Evolutionary conservation across 2,113 vertebrate species (phyloP).

Genomic region (Neopipo cinnamomea): DNA sequence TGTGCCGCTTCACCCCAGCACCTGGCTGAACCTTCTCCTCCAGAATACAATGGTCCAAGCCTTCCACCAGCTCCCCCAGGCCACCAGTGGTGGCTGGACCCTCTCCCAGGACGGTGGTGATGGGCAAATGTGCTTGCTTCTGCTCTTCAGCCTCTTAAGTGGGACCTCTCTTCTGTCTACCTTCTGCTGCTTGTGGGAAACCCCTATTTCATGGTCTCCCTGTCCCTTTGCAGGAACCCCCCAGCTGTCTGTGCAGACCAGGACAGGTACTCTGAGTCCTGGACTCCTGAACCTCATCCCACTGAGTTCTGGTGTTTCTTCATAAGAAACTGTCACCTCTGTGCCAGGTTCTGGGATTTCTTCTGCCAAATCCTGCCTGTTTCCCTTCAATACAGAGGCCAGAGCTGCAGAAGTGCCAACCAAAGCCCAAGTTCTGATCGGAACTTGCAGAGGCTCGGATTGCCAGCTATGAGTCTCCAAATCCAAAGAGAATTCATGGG

Average conservation of each 20-base stretch:
- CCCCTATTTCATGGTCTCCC: neutral
- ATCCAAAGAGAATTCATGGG: neutral
- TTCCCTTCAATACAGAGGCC: neutral
- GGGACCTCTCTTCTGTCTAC: neutral
- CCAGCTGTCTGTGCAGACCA: neutral
- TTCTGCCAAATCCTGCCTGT: neutral
- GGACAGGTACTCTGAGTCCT: neutral
- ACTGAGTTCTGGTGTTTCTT: neutral
- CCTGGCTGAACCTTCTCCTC: neutral
- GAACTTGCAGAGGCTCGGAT: neutral
- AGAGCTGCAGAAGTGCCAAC: neutral
- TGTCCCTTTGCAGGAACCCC: neutral
- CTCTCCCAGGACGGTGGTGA: neutral
- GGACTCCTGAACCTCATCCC: neutral
- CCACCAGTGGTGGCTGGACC: neutral
- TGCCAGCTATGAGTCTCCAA: neutral
- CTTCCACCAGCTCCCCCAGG: fast-evolving
- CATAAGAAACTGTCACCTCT: neutral
- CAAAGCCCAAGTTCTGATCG: neutral
- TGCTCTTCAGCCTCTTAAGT: neutral
- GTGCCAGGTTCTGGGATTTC: neutral
- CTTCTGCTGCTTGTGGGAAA: neutral
- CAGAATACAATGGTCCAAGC: fast-evolving
- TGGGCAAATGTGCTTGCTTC: neutral
- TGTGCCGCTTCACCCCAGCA: neutral